Base-by-base conservation (phyloP, 92 coral and sea anemone genomes). In the Blastomussa wellsi region DNA sequence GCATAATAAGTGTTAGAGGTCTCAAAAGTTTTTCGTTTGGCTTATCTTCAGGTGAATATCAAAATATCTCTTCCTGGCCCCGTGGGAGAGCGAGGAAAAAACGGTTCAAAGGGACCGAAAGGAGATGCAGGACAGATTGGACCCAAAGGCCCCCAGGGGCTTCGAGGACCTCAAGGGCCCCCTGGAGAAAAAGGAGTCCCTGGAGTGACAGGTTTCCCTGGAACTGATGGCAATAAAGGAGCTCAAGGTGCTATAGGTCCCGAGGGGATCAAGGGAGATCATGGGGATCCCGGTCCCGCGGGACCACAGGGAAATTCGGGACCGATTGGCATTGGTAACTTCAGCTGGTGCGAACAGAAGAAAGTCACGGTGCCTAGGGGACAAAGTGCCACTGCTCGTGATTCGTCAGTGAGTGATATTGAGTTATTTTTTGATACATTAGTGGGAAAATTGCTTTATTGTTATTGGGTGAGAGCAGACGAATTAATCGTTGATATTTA, bases 151-250 rank as follows among this genome's bases (percentile, higher is more conserved):
- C 24, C 8, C 31, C 19, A 52, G 92, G 92, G n/a, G 2, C 32
- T 5, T 24, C 16, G 17, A 87, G 92, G 26, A 19, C 74, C 17
- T 7, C 0, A 22, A 86, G 92, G 24, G 31, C 24, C 8, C 31
- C 13, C 52, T 9, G 65, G 65, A 24, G 31, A 72, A n/a, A n/a
- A 20, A 19, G 92, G 89, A 53, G 19, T 0, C 14, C 79, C 53
- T 16, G 91, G 91, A 8, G 24, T 16, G 4, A 20, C 64, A 28
- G 91, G 91, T 36, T 65, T 35, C 31, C 48, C 42, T 3, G 92
- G 92, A 7, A 24, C 70, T 16, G 24, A 55, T 1, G 92, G 92
- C 12, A 47, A 28, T 47, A 72, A 75, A 32, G 92, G 92, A 36
- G 5, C 7, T 33, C 53, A 35, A 33, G 89, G 89, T 29, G 82